Evolutionary conservation across 1,140 invertebrate species (phyloP), one percentile per base, ranked within the genome.

Genomic region (Oscheius sp.): DNA sequence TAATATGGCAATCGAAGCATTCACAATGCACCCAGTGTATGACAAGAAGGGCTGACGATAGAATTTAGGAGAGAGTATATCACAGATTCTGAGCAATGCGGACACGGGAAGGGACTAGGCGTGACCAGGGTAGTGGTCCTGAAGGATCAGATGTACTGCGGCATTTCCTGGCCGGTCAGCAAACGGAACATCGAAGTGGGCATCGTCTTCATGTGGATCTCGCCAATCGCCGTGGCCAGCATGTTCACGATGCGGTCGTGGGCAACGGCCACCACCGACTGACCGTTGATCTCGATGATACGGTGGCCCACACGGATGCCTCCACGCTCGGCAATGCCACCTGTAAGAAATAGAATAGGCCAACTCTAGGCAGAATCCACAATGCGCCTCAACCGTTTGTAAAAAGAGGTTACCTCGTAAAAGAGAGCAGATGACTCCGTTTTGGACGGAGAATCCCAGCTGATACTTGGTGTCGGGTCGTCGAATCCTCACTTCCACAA

Each of bases 141-240:
- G n/a, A n/a, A n/a, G n/a, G n/a, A 66, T 85, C 79, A 90, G 78
- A 99, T 97, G 87, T 97, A 99, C 87, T 97, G 92, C 79, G 96
- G 96, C 84, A 93, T 94, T 88, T 99, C 96, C 88, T 99, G 96
- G 69, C 96, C 96, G 72, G 96, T 99, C 83, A 99, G 88, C 84
- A 99, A 88, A 81, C 95, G 90, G 88, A 97, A 99, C 93, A 99
- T 98, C 63, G 96, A 98, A 72, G 96, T 99, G 75, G 96, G 96
- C 96, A 99, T 99, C 62, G 96, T 99, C 87, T 77, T 98, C 95
- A 99, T 98, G 76, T 97, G 89, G 81, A 99, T 99, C 94, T 99
- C 97, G 80, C 97, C 97, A 74, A 98, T 94, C 58, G 95, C 97
- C 58, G 95, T 97, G 76, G 96, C 95, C 77, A 99, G 88, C 84